phyloP scores from a whole-genome alignment of 2,113 vertebrate genomes.

The Microcebus tavaratra region DNA sequence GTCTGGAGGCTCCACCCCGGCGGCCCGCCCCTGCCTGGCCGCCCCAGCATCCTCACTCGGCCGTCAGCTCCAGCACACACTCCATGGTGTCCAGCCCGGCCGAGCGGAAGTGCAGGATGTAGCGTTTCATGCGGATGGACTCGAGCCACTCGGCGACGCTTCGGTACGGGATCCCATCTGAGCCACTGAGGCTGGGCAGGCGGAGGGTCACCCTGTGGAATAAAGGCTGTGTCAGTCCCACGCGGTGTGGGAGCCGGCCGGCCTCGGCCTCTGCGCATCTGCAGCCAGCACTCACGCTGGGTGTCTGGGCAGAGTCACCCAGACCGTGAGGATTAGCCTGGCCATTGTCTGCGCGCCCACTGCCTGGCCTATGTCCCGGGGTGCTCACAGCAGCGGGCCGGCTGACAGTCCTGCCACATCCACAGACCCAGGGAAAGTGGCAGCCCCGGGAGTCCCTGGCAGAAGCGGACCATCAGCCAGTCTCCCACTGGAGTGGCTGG shows the following conservation, averaged over 20 bases:
- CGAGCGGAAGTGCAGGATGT: constrained; percentile 85
- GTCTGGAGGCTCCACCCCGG: not conserved
- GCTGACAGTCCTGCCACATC: not conserved
- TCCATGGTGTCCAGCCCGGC: constrained; percentile 88
- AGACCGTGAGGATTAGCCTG: not conserved
- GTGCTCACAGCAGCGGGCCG: not conserved
- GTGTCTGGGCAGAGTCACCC: not conserved
- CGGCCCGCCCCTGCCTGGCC: not conserved
- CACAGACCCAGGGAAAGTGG: not conserved
- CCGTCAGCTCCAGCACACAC: constrained; percentile 86
- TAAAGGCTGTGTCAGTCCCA: fast-evolving
- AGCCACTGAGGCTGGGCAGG: constrained; percentile 87
- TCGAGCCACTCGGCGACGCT: constrained; percentile 87
- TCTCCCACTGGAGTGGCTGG: not conserved
- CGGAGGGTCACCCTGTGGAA: constrained; percentile 83
- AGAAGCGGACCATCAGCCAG: not conserved
- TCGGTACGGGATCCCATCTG: constrained; percentile 86
- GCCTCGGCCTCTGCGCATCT: not conserved
- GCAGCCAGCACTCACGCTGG: not conserved
- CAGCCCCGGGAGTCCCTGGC: not conserved
- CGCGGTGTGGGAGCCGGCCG: not conserved
- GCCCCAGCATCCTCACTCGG: constrained; percentile 81
- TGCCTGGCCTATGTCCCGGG: constrained; percentile 60
- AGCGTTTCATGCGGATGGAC: constrained; percentile 88
- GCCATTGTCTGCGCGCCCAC: constrained; percentile 39